Percentiles rank a stretch among this genome's conserved stretches.
These are phyloP conservation scores for Dendrophyllia cribrosa DNA, from an alignment of 64 coral and sea anemone genomes.

Conservation along the genomic window DNA sequence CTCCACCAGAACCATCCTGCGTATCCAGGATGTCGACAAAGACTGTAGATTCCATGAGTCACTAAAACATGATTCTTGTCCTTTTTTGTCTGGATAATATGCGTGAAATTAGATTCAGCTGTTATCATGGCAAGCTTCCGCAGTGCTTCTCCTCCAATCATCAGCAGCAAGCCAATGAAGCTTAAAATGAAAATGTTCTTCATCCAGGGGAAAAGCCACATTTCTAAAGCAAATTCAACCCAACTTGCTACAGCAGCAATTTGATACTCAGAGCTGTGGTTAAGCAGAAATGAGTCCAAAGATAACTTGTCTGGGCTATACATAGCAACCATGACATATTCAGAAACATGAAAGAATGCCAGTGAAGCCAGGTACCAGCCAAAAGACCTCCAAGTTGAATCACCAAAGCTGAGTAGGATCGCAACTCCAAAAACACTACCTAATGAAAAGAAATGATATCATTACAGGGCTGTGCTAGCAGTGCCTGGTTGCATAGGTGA, in stretches of 20 bases:
- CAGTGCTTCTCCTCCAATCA: conserved; percentile 84
- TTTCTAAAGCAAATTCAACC: conserved; percentile 88
- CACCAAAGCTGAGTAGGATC: conserved; percentile 59
- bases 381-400: conserved; percentile 63
- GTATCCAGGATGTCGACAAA: conserved; percentile 91
- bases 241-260: conserved; percentile 94
- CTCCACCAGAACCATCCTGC: conserved; percentile 99
- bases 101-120: conserved; percentile 93
- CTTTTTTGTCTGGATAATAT: conserved; percentile 83
- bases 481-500: no score
- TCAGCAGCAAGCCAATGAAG: conserved; percentile 58
- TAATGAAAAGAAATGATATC: background rate
- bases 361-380: conserved; percentile 91
- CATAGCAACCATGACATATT: conserved; percentile 90
- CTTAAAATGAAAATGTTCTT: conserved; percentile 75
- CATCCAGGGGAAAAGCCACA: conserved; percentile 80
- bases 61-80: conserved; percentile 84
- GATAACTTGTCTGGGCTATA: conserved; percentile 85
- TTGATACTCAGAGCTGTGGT: conserved; percentile 91
- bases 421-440: conserved; percentile 80
- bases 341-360: conserved; percentile 95
- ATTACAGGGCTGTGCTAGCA: no score
- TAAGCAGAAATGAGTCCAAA: conserved; percentile 91
- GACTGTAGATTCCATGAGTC: conserved; percentile 77
- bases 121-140: conserved; percentile 96